phyloP scores from a whole-genome alignment of 2,113 vertebrate species.

The Paracanthobrama guichenoti region DNA sequence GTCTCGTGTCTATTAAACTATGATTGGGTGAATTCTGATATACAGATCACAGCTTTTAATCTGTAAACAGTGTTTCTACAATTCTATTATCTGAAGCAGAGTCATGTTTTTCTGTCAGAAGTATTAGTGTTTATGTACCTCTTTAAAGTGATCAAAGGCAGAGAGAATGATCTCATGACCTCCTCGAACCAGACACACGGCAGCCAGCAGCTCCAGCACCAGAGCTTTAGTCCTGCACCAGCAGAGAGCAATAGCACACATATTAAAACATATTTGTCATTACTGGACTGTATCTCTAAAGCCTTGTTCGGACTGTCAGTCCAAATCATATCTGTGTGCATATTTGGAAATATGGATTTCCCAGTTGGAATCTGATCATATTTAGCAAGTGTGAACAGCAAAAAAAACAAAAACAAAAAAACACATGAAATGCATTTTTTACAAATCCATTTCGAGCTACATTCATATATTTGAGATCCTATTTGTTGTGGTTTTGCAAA shows the following conservation, averaged over 20 bases:
- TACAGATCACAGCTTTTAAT: background rate
- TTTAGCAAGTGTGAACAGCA: too few species aligned
- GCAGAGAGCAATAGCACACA: background rate
- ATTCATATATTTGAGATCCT: too few species aligned
- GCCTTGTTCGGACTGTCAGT: too few species aligned
- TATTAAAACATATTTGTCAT: background rate
- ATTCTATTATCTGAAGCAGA: background rate
- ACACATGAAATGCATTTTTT: too few species aligned
- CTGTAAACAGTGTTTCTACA: background rate
- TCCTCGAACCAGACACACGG: constrained; percentile 94
- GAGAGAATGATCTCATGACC: constrained; percentile 97
- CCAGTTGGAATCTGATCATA: too few species aligned
- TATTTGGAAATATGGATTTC: too few species aligned
- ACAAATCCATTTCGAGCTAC: too few species aligned
- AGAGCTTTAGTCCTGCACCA: constrained; percentile 90
- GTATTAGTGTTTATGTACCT: constrained; percentile 73
- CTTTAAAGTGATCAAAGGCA: constrained; percentile 97
- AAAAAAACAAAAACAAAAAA: too few species aligned
- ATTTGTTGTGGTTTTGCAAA: too few species aligned
- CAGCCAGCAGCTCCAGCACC: constrained; percentile 93
- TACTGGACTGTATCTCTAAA: too few species aligned
- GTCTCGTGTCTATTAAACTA: background rate
- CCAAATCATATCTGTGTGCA: too few species aligned
- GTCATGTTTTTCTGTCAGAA: background rate
- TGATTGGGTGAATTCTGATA: background rate